phyloP scores from a whole-genome alignment of 2,113 vertebrate genomes.

The Lipotes vexillifer region DNA sequence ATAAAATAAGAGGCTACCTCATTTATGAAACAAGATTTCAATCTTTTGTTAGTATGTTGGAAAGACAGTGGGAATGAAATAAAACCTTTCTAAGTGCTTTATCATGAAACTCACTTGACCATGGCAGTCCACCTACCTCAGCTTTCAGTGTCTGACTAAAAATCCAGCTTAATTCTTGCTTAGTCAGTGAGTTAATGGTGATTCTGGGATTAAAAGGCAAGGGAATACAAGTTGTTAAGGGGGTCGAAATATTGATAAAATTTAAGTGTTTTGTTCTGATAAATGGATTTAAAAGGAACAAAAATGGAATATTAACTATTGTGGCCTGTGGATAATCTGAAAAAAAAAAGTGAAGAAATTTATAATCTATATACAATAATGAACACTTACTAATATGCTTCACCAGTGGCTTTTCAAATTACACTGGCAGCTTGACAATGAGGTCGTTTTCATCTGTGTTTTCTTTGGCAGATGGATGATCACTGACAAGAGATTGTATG shows the following conservation, averaged over 20 bases:
- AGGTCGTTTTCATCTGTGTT: not conserved
- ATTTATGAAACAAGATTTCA: not conserved
- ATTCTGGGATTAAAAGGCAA: not conserved
- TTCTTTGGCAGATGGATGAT: not conserved
- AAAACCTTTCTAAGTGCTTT: not conserved
- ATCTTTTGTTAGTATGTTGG: not conserved
- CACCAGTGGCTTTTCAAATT: not conserved
- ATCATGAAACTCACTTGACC: not conserved
- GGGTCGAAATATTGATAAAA: not conserved
- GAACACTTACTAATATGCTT: not conserved
- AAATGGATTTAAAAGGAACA: not conserved
- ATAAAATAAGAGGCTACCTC: conserved; percentile 28
- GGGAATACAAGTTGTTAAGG: not conserved
- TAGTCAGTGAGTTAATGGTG: not conserved
- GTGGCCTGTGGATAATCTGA: not conserved
- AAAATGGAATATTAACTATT: not conserved
- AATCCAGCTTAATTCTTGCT: not conserved
- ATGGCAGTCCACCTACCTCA: not conserved
- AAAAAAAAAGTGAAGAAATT: not conserved
- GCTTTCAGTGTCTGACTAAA: not conserved
- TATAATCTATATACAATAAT: not conserved
- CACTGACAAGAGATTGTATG: not conserved
- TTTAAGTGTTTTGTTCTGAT: not conserved
- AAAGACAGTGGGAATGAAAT: not conserved
- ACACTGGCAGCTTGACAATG: not conserved